phyloP scores from a whole-genome alignment of 1,140 invertebrate species.

The Bradysia coprophila region DNA sequence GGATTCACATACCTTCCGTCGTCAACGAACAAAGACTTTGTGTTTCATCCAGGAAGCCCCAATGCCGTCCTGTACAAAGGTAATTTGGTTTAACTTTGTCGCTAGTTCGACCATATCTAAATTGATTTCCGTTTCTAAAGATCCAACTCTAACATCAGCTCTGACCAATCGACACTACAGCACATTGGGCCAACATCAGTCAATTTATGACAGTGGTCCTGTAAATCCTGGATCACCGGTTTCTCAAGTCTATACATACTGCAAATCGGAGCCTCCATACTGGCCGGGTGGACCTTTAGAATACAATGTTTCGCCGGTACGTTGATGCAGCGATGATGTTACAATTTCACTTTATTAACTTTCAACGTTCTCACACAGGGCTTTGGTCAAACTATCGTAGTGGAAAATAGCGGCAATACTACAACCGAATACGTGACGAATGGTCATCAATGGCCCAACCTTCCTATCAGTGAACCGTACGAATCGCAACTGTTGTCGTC shows the following conservation, averaged over 20 bases:
- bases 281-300: conserved; percentile 1
- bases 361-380: too few relatives aligned
- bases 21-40: conserved; percentile 20
- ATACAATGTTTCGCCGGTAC: conserved; percentile 1
- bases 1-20: conserved; percentile 3
- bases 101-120: neutral
- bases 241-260: neutral
- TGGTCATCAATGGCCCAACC: conserved; percentile 8
- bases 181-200: conserved; percentile 1
- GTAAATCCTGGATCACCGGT: conserved; percentile 1
- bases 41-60: conserved; percentile 25
- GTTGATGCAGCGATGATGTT: too few relatives aligned
- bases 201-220: conserved; percentile 1
- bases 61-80: conserved; percentile 29
- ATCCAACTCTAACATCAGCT: conserved; percentile 2
- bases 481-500: conserved; percentile 5
- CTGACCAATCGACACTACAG: neutral
- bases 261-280: conserved; percentile 1
- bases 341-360: too few relatives aligned
- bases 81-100: conserved; percentile 7
- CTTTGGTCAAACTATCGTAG: conserved; percentile 3
- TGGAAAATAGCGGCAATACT: neutral
- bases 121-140: neutral
- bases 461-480: conserved; percentile 12
- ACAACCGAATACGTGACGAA: neutral